These are phyloP conservation scores for Nannobrachium achirus DNA, from an alignment of 2,113 vertebrate species.

Conservation along the genomic window DNA sequence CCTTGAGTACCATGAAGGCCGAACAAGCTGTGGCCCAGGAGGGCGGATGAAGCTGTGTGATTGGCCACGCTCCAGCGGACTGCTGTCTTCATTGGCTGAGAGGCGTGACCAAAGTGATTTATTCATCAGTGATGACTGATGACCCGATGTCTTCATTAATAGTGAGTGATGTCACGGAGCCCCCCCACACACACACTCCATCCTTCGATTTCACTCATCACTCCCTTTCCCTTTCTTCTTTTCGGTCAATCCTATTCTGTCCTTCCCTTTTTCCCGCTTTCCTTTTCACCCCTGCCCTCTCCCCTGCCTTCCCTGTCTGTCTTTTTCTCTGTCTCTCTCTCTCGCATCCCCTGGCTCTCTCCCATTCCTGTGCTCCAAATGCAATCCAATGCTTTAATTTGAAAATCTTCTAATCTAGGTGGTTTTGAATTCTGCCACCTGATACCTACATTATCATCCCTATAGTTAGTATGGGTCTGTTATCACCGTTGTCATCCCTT, in stretches of 20 bases:
- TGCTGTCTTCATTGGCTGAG: conserved; percentile 28
- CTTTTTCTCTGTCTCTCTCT: not conserved
- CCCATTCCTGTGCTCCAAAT: no score
- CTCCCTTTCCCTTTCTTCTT: not conserved
- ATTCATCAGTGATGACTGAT: conserved; percentile 70
- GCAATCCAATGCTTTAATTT: no score
- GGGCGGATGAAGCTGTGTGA: conserved; percentile 6
- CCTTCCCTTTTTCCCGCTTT: not conserved
- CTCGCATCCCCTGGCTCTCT: no score
- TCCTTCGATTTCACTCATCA: not conserved
- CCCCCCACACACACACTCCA: not conserved
- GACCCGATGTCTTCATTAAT: conserved; percentile 57
- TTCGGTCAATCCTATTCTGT: conserved; percentile 1
- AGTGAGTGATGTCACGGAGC: conserved; percentile 27
- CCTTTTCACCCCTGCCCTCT: not conserved
- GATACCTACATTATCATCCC: no score
- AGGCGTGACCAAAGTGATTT: conserved; percentile 70
- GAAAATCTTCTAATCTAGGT: no score
- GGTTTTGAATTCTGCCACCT: no score
- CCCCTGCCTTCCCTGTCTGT: not conserved
- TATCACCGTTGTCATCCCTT: no score
- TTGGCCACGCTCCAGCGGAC: not conserved
- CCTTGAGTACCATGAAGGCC: not conserved
- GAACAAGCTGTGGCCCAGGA: not conserved
- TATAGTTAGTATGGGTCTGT: no score